These are phyloP conservation scores for Drosophila barbarae DNA, from an alignment of 2,888 invertebrate genomes.

Conservation along the genomic window DNA sequence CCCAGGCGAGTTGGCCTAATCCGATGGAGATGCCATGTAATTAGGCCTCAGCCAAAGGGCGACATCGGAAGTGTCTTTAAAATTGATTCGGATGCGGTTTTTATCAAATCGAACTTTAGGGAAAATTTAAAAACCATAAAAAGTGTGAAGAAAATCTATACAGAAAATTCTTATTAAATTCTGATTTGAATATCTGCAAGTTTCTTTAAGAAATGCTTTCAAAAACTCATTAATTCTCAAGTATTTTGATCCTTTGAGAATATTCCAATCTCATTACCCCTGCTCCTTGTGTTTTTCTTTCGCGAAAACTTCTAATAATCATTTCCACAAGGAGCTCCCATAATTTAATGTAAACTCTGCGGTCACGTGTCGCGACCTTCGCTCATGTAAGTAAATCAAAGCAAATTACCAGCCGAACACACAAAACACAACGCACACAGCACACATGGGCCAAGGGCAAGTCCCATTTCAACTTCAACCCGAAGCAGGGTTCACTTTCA, in stretches of 20 bases:
- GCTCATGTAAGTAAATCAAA: conserved; percentile 59
- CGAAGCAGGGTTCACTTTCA: conserved; percentile 41
- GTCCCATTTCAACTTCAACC: conserved; percentile 18
- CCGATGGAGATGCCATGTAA: conserved; percentile 60
- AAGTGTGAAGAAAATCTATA: neutral
- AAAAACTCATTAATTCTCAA: conserved; percentile 15
- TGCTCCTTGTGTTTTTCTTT: conserved; percentile 21
- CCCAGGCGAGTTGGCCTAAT: conserved; percentile 71
- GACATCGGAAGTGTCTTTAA: conserved; percentile 42
- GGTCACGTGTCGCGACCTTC: conserved; percentile 63
- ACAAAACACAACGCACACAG: conserved; percentile 33
- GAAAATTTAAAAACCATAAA: neutral
- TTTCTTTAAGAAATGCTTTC: neutral
- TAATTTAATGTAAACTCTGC: conserved; percentile 72
- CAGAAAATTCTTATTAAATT: neutral
- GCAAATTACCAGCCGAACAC: conserved; percentile 50
- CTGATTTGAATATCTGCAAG: neutral
- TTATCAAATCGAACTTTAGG: conserved; percentile 19
- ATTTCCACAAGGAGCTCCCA: conserved; percentile 44
- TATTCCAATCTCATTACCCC: conserved; percentile 26
- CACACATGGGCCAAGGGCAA: conserved; percentile 41
- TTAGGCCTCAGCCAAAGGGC: conserved; percentile 45
- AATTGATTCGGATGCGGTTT: conserved; percentile 50
- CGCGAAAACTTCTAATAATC: conserved; percentile 36
- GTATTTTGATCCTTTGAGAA: conserved; percentile 7